Evolutionary conservation across 2,888 invertebrate species (phyloP), one percentile per base, ranked within the genome.

Genomic region (Lycia hirtaria): DNA sequence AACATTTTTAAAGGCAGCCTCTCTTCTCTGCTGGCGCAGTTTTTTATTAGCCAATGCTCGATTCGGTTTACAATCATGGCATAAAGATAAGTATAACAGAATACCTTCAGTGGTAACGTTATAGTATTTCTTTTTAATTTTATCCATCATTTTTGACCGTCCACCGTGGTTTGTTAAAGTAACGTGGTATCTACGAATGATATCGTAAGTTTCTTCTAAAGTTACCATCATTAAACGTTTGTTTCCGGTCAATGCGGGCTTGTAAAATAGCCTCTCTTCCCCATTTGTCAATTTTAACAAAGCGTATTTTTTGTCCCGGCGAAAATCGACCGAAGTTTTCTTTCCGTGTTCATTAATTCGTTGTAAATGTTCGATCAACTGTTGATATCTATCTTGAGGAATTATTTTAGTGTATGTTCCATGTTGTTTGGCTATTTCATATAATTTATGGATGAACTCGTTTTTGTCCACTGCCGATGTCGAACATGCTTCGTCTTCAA

Each of bases 171-270:
- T 81, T 14, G 22, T 40, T 50, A 80, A 64, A 57, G 73, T 76
- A 5, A 81, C 12, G 56, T 85, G 85, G 50, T 68, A 75, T 4
- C 76, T 71, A 0, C 69, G 68, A 64, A 85, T 74, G 28, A 85
- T 78, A n/a, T 83, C 83, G 45, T 80, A 86, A 56, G 78, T 78
- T 64, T 86, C 84, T 12, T 83, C 78, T 30, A 78, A 64, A 9
- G 73, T 64, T 2, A 85, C 80, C 47, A 73, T 76, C 56, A 74
- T 64, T 60, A 72, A 68, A 26, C 54, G 65, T 7, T 48, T 44
- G 26, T 62, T 69, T 52, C 77, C 62, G 1, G 72, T 73, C 3
- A 51, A 7, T 3, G 33, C 41, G 3, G 51, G 51, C 14, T 51
- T 51, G 6, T 51, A 28, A 51, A 51, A 51, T 33, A 43, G 48